phyloP scores from a whole-genome alignment of 1,140 invertebrate genomes.

The Drosophila kurseongensis region DNA sequence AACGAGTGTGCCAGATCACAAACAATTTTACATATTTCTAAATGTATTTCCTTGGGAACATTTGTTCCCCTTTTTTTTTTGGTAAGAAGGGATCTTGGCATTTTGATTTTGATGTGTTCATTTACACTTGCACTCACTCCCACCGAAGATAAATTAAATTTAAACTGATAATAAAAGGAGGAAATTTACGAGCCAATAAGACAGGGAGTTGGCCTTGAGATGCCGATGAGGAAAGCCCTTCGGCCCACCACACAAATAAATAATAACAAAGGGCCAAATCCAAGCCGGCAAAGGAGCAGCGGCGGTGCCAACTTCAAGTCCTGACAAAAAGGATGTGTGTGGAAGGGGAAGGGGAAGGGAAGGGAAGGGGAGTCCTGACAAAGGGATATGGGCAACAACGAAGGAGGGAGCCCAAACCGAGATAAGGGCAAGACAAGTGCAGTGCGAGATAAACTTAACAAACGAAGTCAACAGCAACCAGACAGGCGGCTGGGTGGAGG shows the following conservation, averaged over 20 bases:
- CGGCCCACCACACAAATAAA: constrained; percentile 57
- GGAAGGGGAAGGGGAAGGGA: no score
- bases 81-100: constrained; percentile 16
- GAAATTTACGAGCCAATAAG: constrained; percentile 79
- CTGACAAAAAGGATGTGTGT: constrained; percentile 35
- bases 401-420: constrained; percentile 26
- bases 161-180: constrained; percentile 78
- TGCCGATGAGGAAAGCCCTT: constrained; percentile 26
- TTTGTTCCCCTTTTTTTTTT: constrained; percentile 1
- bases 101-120: constrained; percentile 77
- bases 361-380: constrained; percentile 18
- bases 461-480: constrained; percentile 66
- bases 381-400: constrained; percentile 20
- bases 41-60: no score
- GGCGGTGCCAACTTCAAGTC: constrained; percentile 15
- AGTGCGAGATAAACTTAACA: constrained; percentile 74
- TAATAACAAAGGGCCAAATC: constrained; percentile 65
- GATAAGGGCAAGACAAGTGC: constrained; percentile 68
- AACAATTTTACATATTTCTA: no score
- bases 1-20: no score
- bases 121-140: constrained; percentile 48
- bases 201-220: constrained; percentile 55
- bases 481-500: constrained; percentile 28
- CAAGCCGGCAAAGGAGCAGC: constrained; percentile 23
- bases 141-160: constrained; percentile 75